Conservation (phyloP, 1,140 invertebrate species). For the Steinernema feltiae region DNA sequence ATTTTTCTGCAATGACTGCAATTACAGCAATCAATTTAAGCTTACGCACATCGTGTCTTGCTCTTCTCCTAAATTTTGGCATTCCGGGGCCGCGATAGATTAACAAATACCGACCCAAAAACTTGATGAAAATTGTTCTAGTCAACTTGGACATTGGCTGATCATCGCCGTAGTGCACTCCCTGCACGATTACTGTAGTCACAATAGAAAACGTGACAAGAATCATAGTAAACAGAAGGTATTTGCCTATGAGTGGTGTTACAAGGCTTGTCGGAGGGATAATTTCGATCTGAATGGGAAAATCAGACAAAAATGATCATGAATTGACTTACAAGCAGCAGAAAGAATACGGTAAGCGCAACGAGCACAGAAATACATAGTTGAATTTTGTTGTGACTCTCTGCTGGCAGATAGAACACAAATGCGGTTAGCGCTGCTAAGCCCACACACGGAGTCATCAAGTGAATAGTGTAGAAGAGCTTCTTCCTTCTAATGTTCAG, state of each 20-base stretch:
- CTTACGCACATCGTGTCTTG: constrained; percentile 6
- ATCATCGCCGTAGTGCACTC: constrained; percentile 86
- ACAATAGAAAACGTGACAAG: constrained; percentile 99
- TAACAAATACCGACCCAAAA: constrained; percentile 61
- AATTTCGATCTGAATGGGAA: constrained; percentile 68
- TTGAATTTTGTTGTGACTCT: constrained; percentile 66
- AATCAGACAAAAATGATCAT: constrained; percentile 65
- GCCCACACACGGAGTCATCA: constrained; percentile 61
- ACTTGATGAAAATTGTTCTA: constrained; percentile 80
- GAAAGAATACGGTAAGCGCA: constrained; percentile 92
- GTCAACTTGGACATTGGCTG: constrained; percentile 87
- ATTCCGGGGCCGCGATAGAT: constrained; percentile 2
- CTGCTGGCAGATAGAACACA: constrained; percentile 67
- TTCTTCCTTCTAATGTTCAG: constrained; percentile 94
- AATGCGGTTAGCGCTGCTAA: constrained; percentile 70
- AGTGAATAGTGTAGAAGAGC: constrained; percentile 89
- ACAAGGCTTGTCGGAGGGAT: constrained; percentile 90
- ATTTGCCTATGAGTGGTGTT: constrained; percentile 91
- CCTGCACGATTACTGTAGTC: constrained; percentile 94
- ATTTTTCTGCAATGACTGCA: constrained; percentile 10
- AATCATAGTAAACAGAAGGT: constrained; percentile 91
- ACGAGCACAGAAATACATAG: constrained; percentile 62
- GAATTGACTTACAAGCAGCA: constrained; percentile 96
- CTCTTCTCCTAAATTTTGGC: constrained; percentile 17
- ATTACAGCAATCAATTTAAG: too few species aligned